Evolutionary conservation across 1,140 invertebrate genomes (phyloP).

Genomic region (Pachypsylla venusta): DNA sequence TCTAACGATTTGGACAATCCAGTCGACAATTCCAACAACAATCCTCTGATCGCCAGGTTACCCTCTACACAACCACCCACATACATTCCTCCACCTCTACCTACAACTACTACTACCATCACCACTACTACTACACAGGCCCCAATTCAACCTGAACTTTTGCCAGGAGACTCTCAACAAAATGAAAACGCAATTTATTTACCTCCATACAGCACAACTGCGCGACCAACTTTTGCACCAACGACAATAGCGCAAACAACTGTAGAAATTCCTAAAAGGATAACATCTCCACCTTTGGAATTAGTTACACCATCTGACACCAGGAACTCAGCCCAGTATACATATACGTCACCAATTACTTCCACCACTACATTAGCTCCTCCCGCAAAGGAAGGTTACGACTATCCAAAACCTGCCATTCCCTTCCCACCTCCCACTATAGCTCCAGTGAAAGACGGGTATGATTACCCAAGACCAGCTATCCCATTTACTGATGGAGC

Average conservation of each 20-base stretch:
- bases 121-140: background rate
- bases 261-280: background rate
- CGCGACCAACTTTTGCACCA: background rate
- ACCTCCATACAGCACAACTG: background rate
- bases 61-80: background rate
- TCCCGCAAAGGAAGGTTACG: background rate
- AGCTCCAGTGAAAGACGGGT: background rate
- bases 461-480: background rate
- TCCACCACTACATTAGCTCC: background rate
- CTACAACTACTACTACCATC: background rate
- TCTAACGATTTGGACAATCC: background rate
- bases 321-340: background rate
- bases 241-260: background rate
- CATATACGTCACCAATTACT: background rate
- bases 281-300: background rate
- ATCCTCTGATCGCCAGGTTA: background rate
- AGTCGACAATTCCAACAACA: slow-evolving; percentile 3
- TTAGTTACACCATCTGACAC: background rate
- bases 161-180: background rate
- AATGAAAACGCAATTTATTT: background rate
- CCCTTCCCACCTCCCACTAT: no score
- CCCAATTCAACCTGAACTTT: background rate
- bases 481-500: background rate
- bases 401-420: background rate
- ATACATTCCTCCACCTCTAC: background rate